A percentile compares a stretch with the other conserved stretches of the same genome.
Evolutionary conservation across 1,140 invertebrate genomes (phyloP).

Genomic region (Lucilia cuprina): DNA sequence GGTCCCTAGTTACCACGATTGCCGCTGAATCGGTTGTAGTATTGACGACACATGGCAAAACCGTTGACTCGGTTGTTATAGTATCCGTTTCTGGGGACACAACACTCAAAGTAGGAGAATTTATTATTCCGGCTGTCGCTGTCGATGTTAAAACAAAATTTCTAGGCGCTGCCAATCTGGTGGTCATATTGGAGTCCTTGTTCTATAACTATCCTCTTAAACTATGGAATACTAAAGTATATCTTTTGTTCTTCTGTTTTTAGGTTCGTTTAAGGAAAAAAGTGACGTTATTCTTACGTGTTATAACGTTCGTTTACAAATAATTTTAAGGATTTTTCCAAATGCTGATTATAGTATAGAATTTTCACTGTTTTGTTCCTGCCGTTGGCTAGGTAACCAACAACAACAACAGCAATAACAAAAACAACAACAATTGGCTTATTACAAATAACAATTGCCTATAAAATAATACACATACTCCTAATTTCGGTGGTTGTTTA

Average conservation of each 20-base stretch:
- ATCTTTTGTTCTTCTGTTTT: background rate
- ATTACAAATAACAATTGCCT: background rate
- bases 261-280: no score
- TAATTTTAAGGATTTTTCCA: conserved; percentile 26
- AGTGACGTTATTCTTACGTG: conserved; percentile 23
- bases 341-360: conserved; percentile 2
- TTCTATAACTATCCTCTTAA: background rate
- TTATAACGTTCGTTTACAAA: conserved; percentile 14
- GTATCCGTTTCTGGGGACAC: conserved; percentile 19
- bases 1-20: conserved; percentile 22
- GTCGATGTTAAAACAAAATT: conserved; percentile 13
- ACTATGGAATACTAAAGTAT: background rate
- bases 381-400: conserved; percentile 19
- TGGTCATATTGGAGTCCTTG: background rate
- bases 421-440: background rate
- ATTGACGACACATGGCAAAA: background rate
- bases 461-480: background rate
- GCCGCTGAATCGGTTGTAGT: conserved; percentile 16
- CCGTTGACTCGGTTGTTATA: conserved; percentile 27
- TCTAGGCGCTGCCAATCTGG: conserved; percentile 23
- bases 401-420: conserved; percentile 5
- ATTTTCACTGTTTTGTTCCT: conserved; percentile 3
- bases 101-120: conserved; percentile 14
- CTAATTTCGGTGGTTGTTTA: conserved; percentile 16
- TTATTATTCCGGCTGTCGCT: conserved; percentile 8